phyloP scores from a whole-genome alignment of 2,113 vertebrate genomes.

The Reinhardtius hippoglossoides region DNA sequence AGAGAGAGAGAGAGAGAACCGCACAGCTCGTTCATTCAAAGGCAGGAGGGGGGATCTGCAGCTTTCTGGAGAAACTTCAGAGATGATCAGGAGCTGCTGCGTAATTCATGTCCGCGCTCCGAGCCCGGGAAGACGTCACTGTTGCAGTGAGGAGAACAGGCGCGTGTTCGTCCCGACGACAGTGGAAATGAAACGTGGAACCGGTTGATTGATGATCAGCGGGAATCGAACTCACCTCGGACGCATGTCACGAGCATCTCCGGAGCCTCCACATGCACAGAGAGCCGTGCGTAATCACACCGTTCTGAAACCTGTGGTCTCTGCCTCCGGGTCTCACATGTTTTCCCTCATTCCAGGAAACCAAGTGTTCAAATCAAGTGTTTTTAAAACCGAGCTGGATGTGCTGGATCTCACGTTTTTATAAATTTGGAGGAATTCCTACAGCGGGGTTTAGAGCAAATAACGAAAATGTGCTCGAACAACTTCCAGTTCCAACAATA shows the following conservation, averaged over 20 bases:
- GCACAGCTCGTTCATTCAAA: too few relatives aligned
- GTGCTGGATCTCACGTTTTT: too few relatives aligned
- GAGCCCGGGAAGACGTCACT: constrained; percentile 62
- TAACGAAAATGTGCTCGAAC: too few relatives aligned
- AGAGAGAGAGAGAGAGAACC: background rate
- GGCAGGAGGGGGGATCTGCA: background rate
- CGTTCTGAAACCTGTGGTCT: background rate
- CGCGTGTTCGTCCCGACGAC: constrained; percentile 19
- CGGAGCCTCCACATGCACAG: background rate
- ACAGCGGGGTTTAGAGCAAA: too few relatives aligned
- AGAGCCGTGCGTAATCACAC: background rate
- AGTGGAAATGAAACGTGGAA: background rate
- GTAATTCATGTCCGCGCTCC: constrained; percentile 50
- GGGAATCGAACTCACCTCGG: background rate
- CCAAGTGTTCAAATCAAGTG: background rate
- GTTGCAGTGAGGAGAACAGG: constrained; percentile 43
- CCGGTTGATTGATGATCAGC: background rate
- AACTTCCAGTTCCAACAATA: too few relatives aligned
- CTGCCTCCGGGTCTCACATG: background rate
- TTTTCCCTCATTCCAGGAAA: background rate
- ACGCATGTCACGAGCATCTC: background rate
- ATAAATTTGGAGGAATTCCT: too few relatives aligned
- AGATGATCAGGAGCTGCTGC: constrained; percentile 43
- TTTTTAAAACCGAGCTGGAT: background rate
- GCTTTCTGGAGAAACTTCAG: constrained; percentile 61